phyloP scores from a whole-genome alignment of 1,140 invertebrate species.

The Achatina immaculata region DNA sequence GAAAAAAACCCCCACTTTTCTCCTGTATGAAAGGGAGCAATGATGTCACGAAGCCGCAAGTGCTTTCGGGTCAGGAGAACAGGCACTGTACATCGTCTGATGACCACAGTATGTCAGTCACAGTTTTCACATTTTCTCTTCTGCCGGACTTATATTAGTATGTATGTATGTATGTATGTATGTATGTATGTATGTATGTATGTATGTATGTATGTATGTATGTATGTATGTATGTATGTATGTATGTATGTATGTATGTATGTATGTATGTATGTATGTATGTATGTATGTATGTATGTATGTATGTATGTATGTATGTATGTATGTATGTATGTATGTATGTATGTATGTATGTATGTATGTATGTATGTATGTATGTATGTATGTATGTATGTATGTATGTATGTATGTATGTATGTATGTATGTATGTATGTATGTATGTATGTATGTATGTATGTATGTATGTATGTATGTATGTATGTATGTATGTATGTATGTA shows the following conservation, averaged over 20 bases:
- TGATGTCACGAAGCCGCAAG: no score
- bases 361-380: slow-evolving; percentile 17
- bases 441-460: slow-evolving; percentile 18
- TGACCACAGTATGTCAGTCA: no score
- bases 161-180: slow-evolving; percentile 24
- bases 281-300: slow-evolving; percentile 22
- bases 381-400: slow-evolving; percentile 15
- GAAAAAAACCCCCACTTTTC: no score
- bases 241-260: slow-evolving; percentile 19
- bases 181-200: slow-evolving; percentile 31
- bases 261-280: slow-evolving; percentile 26
- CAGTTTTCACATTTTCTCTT: no score
- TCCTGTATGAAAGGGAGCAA: no score
- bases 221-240: slow-evolving; percentile 23
- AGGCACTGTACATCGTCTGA: no score
- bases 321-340: slow-evolving; percentile 2
- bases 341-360: slow-evolving; percentile 4
- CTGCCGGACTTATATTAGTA: background rate
- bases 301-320: slow-evolving; percentile 20
- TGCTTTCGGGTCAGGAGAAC: no score
- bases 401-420: background rate
- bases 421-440: background rate
- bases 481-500: no score
- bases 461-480: no score
- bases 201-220: slow-evolving; percentile 14